A percentile compares a stretch with the other conserved stretches of the same genome.
These are phyloP conservation scores for Eubasilissa splendida DNA, from an alignment of 2,888 invertebrate species.

Conservation along the genomic window DNA sequence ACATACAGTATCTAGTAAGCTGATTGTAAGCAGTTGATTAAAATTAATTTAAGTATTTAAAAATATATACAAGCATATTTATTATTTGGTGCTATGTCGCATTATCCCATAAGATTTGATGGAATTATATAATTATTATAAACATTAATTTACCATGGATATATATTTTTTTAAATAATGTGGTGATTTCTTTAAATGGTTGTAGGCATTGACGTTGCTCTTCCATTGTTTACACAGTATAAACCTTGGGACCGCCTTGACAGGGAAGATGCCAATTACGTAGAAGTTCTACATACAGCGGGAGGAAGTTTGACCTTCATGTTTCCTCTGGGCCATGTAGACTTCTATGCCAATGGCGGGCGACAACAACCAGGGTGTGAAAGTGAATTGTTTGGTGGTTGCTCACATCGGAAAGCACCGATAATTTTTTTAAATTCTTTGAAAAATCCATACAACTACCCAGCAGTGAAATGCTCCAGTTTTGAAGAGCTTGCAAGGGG, in stretches of 20 bases:
- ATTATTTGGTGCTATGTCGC: no score
- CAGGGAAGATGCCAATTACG: slow-evolving; percentile 74
- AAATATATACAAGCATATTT: no score
- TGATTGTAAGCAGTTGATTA: no score
- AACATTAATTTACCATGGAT: no score
- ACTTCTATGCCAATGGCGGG: slow-evolving; percentile 77
- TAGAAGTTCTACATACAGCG: slow-evolving; percentile 76
- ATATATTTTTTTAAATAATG: background rate
- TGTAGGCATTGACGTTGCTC: slow-evolving; percentile 74
- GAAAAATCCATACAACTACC: background rate
- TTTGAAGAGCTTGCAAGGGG: slow-evolving; percentile 11
- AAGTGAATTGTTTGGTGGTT: slow-evolving; percentile 62
- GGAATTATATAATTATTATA: no score
- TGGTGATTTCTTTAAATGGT: slow-evolving; percentile 18
- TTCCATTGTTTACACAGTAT: slow-evolving; percentile 72
- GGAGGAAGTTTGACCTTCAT: slow-evolving; percentile 75
- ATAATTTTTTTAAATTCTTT: slow-evolving; percentile 14
- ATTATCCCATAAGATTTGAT: no score
- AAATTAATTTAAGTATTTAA: no score
- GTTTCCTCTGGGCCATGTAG: slow-evolving; percentile 74
- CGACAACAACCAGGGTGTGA: slow-evolving; percentile 73
- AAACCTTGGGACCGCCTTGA: slow-evolving; percentile 72
- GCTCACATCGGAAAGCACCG: slow-evolving; percentile 18
- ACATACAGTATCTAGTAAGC: no score
- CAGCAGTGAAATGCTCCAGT: slow-evolving; percentile 10